phyloP scores from a whole-genome alignment of 1,140 invertebrate genomes.

The Harpegnathos saltator region DNA sequence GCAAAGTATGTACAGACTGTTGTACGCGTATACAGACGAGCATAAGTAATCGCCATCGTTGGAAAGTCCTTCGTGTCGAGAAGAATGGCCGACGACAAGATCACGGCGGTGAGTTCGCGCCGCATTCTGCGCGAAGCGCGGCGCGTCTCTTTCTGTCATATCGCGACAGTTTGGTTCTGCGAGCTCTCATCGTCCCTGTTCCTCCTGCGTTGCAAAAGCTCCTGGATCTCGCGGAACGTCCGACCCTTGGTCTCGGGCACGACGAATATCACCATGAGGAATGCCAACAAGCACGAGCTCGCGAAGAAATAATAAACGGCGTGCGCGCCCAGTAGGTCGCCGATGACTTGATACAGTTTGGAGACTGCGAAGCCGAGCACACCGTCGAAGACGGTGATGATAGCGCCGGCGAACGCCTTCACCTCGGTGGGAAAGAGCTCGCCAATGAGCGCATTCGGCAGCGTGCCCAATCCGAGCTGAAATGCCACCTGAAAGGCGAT shows the following conservation, averaged over 20 bases:
- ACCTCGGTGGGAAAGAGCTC: constrained; percentile 92
- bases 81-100: not conserved
- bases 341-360: constrained; percentile 90
- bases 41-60: constrained; percentile 38
- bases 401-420: constrained; percentile 90
- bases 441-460: constrained; percentile 91
- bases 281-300: constrained; percentile 85
- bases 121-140: not conserved
- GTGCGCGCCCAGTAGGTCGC: constrained; percentile 88
- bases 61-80: constrained; percentile 13
- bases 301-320: constrained; percentile 92
- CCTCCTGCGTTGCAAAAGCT: constrained; percentile 65
- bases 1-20: not conserved
- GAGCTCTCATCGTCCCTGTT: not conserved
- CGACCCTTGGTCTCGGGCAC: constrained; percentile 86
- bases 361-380: constrained; percentile 92
- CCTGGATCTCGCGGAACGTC: constrained; percentile 83
- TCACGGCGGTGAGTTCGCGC: not conserved
- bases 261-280: constrained; percentile 79
- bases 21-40: constrained; percentile 28
- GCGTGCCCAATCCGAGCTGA: constrained; percentile 90
- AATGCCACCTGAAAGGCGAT: constrained; percentile 90
- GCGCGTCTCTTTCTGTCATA: constrained; percentile 31
- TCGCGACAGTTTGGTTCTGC: not conserved
- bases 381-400: constrained; percentile 89